A percentile compares a stretch with the other conserved stretches of the same genome.
These are phyloP conservation scores for Coryphaenoides rupestris DNA, from an alignment of 2,113 vertebrate genomes.

Conservation along the genomic window DNA sequence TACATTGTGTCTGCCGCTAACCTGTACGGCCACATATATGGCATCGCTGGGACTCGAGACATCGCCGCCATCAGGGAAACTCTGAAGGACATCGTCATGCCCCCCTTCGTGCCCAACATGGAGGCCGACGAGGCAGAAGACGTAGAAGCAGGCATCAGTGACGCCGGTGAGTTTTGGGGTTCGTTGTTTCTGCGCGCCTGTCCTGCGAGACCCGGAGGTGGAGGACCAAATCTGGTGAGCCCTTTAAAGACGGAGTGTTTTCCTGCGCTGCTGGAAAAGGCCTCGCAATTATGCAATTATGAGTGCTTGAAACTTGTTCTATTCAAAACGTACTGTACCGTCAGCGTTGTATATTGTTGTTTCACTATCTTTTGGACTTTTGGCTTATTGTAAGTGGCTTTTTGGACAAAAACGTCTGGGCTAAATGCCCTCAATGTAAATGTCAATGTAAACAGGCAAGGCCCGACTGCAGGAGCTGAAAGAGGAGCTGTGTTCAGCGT, in stretches of 20 bases:
- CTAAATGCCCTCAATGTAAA: not conserved
- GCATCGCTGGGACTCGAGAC: slow-evolving; percentile 63
- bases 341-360: too few species aligned
- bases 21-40: slow-evolving; percentile 76
- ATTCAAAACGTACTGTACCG: too few species aligned
- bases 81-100: slow-evolving; percentile 52
- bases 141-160: slow-evolving; percentile 28
- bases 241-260: not conserved
- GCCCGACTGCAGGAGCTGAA: slow-evolving; percentile 54
- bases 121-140: slow-evolving; percentile 45
- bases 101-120: slow-evolving; percentile 47
- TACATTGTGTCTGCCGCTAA: slow-evolving; percentile 81
- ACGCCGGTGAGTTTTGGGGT: slow-evolving; percentile 46
- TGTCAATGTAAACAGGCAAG: slow-evolving; percentile 45
- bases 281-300: too few species aligned
- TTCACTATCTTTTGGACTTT: too few species aligned
- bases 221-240: too few species aligned
- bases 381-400: too few species aligned
- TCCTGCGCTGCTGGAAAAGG: not conserved
- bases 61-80: slow-evolving; percentile 1
- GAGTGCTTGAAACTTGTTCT: too few species aligned
- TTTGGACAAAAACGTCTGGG: too few species aligned
- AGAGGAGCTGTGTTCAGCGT: slow-evolving; percentile 45
- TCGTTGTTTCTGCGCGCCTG: not conserved
- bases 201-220: not conserved